Evolutionary conservation across 2,797 vertebrate genomes (phyloP).

Genomic region (Nannoperca obscura): DNA sequence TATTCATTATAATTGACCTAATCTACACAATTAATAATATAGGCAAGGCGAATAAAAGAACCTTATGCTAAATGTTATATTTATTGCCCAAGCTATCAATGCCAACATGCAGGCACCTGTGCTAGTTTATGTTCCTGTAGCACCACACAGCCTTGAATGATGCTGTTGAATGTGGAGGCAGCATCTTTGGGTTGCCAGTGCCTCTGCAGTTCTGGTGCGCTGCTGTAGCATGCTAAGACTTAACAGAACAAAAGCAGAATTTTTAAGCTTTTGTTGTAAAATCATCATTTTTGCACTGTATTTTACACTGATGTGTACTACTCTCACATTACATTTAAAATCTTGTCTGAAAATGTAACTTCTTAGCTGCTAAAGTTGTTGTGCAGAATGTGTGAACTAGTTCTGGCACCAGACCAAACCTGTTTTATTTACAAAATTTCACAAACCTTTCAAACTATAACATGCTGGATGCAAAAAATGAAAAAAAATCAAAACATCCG

Average conservation of each 20-base stretch:
- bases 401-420: background rate
- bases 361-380: background rate
- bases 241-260: constrained; percentile 18
- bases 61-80: constrained; percentile 44
- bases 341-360: background rate
- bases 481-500: background rate
- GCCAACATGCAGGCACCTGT: constrained; percentile 42
- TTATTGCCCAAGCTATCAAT: constrained; percentile 56
- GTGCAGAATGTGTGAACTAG: background rate
- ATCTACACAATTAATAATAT: constrained; percentile 36
- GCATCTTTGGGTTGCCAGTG: constrained; percentile 18
- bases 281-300: constrained; percentile 6
- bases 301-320: background rate
- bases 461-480: background rate
- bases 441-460: background rate
- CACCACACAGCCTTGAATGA: constrained; percentile 20
- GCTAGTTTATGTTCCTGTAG: constrained; percentile 58
- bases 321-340: background rate
- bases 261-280: constrained; percentile 26
- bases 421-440: no score
- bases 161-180: constrained; percentile 21
- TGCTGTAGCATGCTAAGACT: constrained; percentile 1
- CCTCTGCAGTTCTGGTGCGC: background rate
- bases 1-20: constrained; percentile 43
- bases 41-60: constrained; percentile 49